Percentiles rank a stretch among this genome's conserved stretches.
phyloP scores from a whole-genome alignment of 2,113 vertebrate genomes.

The Crocuta crocuta region DNA sequence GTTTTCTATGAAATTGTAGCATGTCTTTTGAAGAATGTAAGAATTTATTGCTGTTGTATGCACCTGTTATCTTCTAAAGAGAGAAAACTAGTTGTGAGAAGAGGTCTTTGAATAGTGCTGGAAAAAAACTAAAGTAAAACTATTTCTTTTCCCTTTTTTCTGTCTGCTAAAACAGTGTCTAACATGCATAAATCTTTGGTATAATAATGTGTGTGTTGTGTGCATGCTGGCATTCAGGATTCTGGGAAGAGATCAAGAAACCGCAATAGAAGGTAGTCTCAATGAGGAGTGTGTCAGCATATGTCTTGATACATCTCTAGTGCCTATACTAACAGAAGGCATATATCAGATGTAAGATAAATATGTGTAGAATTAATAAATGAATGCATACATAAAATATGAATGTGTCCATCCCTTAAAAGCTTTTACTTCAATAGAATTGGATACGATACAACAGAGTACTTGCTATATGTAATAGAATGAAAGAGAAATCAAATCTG shows the following conservation, averaged over 20 bases:
- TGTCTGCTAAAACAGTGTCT: not conserved
- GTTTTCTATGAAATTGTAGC: not conserved
- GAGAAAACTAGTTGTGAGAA: not conserved
- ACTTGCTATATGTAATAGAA: not conserved
- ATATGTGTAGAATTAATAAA: not conserved
- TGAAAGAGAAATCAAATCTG: not conserved
- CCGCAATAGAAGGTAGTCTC: not conserved
- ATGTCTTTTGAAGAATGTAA: not conserved
- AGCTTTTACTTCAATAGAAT: not conserved
- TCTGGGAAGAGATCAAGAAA: not conserved
- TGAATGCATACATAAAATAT: not conserved
- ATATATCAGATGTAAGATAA: not conserved
- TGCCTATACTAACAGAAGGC: not conserved
- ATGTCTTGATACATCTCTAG: not conserved
- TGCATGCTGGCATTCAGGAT: not conserved
- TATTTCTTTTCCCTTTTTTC: not conserved
- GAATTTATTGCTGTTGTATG: not conserved
- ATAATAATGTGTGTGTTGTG: not conserved
- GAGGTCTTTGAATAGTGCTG: not conserved
- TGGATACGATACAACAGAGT: not conserved
- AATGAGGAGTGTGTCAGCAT: not conserved
- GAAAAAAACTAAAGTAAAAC: not conserved
- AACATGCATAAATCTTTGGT: not conserved
- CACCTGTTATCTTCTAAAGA: slow-evolving; percentile 18
- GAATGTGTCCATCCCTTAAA: not conserved